Base-by-base conservation (phyloP, 2,888 invertebrate species). In the Stenolophus ochropezus region DNA sequence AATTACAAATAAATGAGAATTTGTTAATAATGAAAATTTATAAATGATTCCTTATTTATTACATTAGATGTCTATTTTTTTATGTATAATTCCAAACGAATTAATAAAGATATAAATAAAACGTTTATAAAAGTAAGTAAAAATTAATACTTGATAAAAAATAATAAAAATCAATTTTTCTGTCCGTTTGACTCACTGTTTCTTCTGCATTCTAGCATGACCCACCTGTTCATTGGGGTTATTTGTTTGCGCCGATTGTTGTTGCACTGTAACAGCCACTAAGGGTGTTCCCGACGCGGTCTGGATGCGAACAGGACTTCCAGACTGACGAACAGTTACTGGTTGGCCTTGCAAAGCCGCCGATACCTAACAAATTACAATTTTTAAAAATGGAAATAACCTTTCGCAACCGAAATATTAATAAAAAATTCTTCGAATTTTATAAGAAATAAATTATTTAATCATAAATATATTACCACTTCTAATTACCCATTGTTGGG, bases 251-350 rank as follows among this genome's bases (percentile, higher is more conserved):
- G 25, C 85, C 85, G 20, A 86, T 1, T 87, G 88, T 77, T 91
- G 90, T 83, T 92, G 92, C 5, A 92, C 91, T 11, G 91, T 90
- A 16, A 93, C 93, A 2, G 92, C 91, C 5, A 93, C 90, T 23
- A 92, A 87, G 33, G 92, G 91, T 4, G 91, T 90, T 47, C 90
- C 87, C 74, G 89, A 85, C 79, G 91, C 90, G 20, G 92, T 90
- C 87, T 93, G 91, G 83, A 93, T 89, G 74, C 92, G 91, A 23
- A 93, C 93, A 82, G 92, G 93, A 86, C 92, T 93, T 2, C 91
- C 89, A 83, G 89, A 91, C 84, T 92, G 92, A 1, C 92, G 87
- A 33, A 89, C 88, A 3, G 86, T 85, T 18, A 89, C 87, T 82
- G 87, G 87, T 88, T 90, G 92, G 86, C 89, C 91, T 88, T 83